Conservation (phyloP, 2,888 invertebrate species). For the Dinocampus coccinellae region DNA sequence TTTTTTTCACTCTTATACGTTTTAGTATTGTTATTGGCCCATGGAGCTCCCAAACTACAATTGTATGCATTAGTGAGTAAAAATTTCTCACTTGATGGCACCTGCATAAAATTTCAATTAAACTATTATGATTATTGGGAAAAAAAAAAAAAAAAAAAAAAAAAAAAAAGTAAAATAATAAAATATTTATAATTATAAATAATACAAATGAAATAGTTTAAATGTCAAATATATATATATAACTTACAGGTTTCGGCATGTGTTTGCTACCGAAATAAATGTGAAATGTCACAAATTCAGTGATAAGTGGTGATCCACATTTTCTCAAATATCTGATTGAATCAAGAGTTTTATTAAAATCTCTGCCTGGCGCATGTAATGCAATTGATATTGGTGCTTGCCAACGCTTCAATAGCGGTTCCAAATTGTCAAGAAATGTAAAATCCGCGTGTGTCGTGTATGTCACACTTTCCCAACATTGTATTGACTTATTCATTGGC, state of each 20-base stretch:
- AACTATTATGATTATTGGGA: not conserved
- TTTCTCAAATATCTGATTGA: constrained; percentile 85
- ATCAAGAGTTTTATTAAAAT: constrained; percentile 82
- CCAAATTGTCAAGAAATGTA: constrained; percentile 91
- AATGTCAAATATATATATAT: not conserved
- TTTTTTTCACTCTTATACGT: constrained; percentile 86
- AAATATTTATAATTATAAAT: not conserved
- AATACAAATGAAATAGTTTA: not conserved
- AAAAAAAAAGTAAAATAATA: constrained; percentile 1
- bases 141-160: not conserved
- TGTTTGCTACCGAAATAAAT: constrained; percentile 90
- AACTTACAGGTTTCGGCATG: constrained; percentile 78
- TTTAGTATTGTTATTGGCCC: constrained; percentile 74
- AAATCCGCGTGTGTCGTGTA: constrained; percentile 94
- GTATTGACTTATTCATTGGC: constrained; percentile 75
- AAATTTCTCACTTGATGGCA: constrained; percentile 77
- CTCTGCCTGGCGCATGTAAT: constrained; percentile 88
- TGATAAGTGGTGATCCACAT: constrained; percentile 81
- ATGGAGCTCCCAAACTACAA: constrained; percentile 81
- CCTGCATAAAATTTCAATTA: constrained; percentile 70
- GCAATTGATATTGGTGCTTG: constrained; percentile 89
- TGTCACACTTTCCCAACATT: constrained; percentile 88
- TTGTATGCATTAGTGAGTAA: constrained; percentile 76
- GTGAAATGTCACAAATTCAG: constrained; percentile 88
- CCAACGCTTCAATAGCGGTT: constrained; percentile 88